Evolutionary conservation across 2,113 vertebrate species (phyloP).

Genomic region (Pungitius pungitius): DNA sequence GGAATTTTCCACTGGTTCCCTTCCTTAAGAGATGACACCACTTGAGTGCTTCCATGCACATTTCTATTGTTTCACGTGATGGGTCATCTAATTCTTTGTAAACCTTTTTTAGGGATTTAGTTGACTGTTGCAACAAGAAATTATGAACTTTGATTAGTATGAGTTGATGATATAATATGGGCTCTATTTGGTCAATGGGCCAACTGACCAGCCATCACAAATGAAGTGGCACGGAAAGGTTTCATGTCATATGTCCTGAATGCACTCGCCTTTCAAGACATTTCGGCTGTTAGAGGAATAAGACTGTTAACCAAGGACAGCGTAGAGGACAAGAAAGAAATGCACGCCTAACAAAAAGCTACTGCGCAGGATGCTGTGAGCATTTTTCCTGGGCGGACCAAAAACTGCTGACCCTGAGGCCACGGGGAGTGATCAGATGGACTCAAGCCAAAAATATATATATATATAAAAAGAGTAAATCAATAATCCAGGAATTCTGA

Average conservation of each 20-base stretch:
- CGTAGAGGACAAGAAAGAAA: slow-evolving; percentile 23
- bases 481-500: slow-evolving; percentile 37
- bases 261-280: not conserved
- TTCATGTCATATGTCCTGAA: not conserved
- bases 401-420: slow-evolving; percentile 57
- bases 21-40: slow-evolving; percentile 59
- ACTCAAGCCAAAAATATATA: slow-evolving; percentile 24
- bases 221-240: slow-evolving; percentile 4
- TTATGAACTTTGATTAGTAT: not conserved
- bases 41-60: slow-evolving; percentile 50
- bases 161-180: not conserved
- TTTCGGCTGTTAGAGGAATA: no score
- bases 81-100: slow-evolving; percentile 23
- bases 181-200: slow-evolving; percentile 7
- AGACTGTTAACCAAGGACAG: slow-evolving; percentile 14
- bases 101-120: not conserved
- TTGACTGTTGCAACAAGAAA: not conserved
- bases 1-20: slow-evolving; percentile 75
- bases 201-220: slow-evolving; percentile 4
- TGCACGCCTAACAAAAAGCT: slow-evolving; percentile 17
- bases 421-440: slow-evolving; percentile 57
- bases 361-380: slow-evolving; percentile 18
- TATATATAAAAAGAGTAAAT: no score
- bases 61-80: slow-evolving; percentile 10
- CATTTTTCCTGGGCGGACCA: slow-evolving; percentile 37